These are phyloP conservation scores for Alaudala cheleensis DNA, from an alignment of 2,113 vertebrate species.

Conservation along the genomic window DNA sequence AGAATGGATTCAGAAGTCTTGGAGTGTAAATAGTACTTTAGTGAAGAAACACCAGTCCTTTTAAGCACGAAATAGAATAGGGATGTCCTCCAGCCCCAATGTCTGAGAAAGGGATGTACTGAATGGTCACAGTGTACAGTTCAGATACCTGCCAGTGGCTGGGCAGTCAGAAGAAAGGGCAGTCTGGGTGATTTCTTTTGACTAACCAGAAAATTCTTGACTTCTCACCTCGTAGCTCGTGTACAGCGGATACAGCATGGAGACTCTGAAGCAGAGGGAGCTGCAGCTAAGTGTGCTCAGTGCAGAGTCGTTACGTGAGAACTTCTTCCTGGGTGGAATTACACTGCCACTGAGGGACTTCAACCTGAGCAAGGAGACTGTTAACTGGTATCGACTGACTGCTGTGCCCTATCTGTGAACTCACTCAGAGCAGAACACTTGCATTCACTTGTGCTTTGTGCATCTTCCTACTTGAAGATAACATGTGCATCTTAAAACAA, in stretches of 20 bases:
- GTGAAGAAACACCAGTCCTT: neutral
- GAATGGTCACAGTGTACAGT: neutral
- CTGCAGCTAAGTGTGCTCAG: constrained; percentile 96
- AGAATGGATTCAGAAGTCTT: neutral
- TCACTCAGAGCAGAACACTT: neutral
- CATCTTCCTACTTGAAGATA: constrained; percentile 71
- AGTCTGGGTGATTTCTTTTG: neutral
- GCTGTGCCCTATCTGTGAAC: constrained; percentile 85
- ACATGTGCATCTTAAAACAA: constrained; percentile 38
- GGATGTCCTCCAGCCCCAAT: neutral
- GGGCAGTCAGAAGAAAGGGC: neutral
- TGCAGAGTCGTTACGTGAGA: constrained; percentile 94
- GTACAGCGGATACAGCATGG: constrained; percentile 93
- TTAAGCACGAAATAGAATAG: neutral
- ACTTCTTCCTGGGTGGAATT: constrained; percentile 93
- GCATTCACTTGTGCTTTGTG: constrained; percentile 29
- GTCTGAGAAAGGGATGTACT: neutral
- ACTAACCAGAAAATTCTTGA: neutral
- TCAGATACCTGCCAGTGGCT: neutral
- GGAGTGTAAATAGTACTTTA: neutral
- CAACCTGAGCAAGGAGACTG: constrained; percentile 94
- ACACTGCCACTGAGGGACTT: constrained; percentile 94
- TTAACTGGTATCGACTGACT: constrained; percentile 93
- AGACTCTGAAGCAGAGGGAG: constrained; percentile 88
- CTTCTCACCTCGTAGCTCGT: constrained; percentile 81